phyloP scores from a whole-genome alignment of 2,113 vertebrate species.

The Sylvietta virens region DNA sequence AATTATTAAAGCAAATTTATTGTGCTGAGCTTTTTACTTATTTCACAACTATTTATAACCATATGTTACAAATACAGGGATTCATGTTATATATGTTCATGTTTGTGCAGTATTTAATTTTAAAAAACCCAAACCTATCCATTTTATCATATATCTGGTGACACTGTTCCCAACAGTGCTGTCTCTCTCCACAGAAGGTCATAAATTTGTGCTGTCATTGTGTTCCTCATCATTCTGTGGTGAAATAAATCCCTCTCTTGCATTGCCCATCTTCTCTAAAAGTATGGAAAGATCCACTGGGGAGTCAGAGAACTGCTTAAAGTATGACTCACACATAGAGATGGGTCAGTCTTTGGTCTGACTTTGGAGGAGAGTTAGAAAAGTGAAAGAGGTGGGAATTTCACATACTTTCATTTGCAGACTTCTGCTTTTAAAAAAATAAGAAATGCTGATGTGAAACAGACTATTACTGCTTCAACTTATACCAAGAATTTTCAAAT shows the following conservation, averaged over 20 bases:
- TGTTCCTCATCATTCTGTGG: neutral
- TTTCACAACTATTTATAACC: neutral
- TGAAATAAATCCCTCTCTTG: neutral
- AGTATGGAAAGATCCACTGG: neutral
- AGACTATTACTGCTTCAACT: neutral
- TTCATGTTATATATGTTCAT: neutral
- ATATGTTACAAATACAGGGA: neutral
- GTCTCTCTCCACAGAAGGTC: neutral
- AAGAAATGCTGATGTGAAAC: neutral
- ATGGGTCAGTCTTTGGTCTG: neutral
- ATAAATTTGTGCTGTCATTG: neutral
- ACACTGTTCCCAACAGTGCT: neutral
- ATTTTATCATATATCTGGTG: neutral
- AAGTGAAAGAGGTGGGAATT: neutral
- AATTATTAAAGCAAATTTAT: neutral
- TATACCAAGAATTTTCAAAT: neutral
- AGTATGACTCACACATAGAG: neutral
- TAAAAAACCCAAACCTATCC: neutral
- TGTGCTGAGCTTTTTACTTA: neutral
- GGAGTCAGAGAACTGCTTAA: neutral
- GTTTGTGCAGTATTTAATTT: neutral
- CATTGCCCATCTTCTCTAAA: neutral
- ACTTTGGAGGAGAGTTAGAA: neutral
- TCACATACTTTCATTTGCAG: neutral
- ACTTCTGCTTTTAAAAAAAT: neutral